Base-by-base conservation (phyloP, 2,888 invertebrate genomes). In the Caenorhabditis uteleia region DNA sequence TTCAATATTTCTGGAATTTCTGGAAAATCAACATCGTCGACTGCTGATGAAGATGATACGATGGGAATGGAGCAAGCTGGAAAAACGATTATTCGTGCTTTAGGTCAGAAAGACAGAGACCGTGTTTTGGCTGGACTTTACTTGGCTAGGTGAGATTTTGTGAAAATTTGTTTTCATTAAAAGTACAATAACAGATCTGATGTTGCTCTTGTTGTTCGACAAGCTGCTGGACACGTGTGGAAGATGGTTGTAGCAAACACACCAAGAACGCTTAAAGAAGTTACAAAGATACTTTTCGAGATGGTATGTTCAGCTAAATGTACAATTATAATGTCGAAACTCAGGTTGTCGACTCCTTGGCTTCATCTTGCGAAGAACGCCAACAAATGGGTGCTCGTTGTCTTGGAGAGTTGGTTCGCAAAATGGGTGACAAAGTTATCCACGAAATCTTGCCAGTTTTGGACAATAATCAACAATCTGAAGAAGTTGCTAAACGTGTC, bases 211-310 rank as follows among this genome's bases (percentile, higher is more conserved):
- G 91, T 94, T 90, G 97, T 97, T 23, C 88, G 97, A 0, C 97
- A 97, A 86, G 92, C 95, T 0, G 95, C 98, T 8, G 88, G 95
- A 55, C 98, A 98, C 84, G 97, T 98, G 0, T 98, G 98, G 98
- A 98, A 98, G 87, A 92, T 97, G 73, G 94, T 98, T 1, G 97
- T 98, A 1, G 92, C 95, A 1, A 97, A 98, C 84, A 98, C 97
- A 0, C 97, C 97, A 0, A 89, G 93, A 84, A 97, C 97, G 0
- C 87, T 98, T 40, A 88, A 93, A 64, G 97, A 97, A 88, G 95
- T 98, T 80, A 87, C 98, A 70, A 93, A 94, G 6, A 93, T 94
- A 0, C 86, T 98, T 42, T 98, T 98, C 86, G 89, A 91, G 14
- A 87, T 97, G 47, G 86, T 98, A 64, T 87, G 68, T 21, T 57